Base-by-base conservation (phyloP, 2,797 vertebrate species). In the Fundulus diaphanus region DNA sequence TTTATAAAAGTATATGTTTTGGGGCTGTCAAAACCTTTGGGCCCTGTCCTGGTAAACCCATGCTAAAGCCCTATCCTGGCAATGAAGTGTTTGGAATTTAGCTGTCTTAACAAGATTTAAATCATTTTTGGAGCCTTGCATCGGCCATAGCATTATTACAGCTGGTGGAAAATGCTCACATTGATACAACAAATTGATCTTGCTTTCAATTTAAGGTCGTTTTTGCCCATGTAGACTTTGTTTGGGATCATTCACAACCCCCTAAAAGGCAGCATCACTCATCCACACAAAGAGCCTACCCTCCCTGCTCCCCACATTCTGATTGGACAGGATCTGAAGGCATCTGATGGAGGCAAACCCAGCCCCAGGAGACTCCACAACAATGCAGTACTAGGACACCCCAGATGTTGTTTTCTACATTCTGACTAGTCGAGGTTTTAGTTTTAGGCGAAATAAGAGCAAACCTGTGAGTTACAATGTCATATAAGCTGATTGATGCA, bases 391-490 rank as follows among this genome's bases (percentile, higher is more conserved):
- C 51, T 51, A 71, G 49, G 15, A 70, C 49, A 24, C 33, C 24
- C 51, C 35, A 42, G 54, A 57, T 72, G 70, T 72, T 57, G 18
- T 72, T 57, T 22, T 31, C 33, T 18, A 44, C 35, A 57, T 29
- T 49, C 37, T 42, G 37, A 27, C 20, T 29, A 11, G 22, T 13
- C 22, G 42, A n/a, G n/a, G 22, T 12, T 65, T n/a, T 65, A 13
- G 24, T 44, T 54, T 44, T 57, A 33, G n/a, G 18, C 57, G 35
- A 29, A 44, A 42, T 0, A 4, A 42, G n/a, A n/a, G n/a, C 33
- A 11, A 37, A 51, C 22, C 20, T 51, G 33, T 22, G 7, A 31
- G 0, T 51, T 31, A 22, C 3, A 35, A 7, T 57, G 18, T 42
- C 61, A 42, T n/a, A 15, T 15, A 31, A n/a, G n/a, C n/a, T n/a